Evolutionary conservation across 2,113 vertebrate species (phyloP).

Genomic region (Trachemys scripta): DNA sequence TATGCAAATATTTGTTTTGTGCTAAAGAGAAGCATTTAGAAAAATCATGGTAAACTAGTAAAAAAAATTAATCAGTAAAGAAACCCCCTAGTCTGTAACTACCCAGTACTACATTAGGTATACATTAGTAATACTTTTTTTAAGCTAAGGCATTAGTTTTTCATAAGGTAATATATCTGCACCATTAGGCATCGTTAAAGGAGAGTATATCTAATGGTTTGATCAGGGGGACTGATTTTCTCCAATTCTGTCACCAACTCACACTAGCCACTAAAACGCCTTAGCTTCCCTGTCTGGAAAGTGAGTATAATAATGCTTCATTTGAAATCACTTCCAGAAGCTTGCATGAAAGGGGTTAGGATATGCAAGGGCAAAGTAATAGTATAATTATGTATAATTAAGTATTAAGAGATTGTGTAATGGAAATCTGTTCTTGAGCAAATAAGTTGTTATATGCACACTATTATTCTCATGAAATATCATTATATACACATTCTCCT

Average conservation of each 20-base stretch:
- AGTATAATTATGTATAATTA: not conserved
- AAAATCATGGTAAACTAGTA: constrained; percentile 42
- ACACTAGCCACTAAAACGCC: not conserved
- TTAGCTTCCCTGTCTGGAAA: not conserved
- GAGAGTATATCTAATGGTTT: not conserved
- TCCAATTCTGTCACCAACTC: not conserved
- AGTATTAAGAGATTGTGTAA: not conserved
- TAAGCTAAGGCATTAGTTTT: constrained; percentile 9
- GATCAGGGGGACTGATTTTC: not conserved
- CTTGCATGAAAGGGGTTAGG: not conserved
- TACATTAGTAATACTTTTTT: not conserved
- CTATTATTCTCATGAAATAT: not conserved
- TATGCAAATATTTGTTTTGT: constrained; percentile 68
- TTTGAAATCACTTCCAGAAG: not conserved
- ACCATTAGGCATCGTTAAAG: not conserved
- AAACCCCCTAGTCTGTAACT: constrained; percentile 24
- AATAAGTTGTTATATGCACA: not conserved
- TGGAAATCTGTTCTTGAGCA: not conserved
- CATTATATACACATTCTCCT: not conserved
- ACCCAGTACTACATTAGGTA: constrained; percentile 36
- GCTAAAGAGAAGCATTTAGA: constrained; percentile 44
- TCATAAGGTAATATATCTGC: constrained; percentile 32
- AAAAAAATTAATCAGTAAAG: constrained; percentile 49
- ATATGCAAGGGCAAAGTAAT: not conserved
- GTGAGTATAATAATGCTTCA: not conserved